Conservation (phyloP, 92 coral and sea anemone genomes). For the Bergia puertoricense region DNA sequence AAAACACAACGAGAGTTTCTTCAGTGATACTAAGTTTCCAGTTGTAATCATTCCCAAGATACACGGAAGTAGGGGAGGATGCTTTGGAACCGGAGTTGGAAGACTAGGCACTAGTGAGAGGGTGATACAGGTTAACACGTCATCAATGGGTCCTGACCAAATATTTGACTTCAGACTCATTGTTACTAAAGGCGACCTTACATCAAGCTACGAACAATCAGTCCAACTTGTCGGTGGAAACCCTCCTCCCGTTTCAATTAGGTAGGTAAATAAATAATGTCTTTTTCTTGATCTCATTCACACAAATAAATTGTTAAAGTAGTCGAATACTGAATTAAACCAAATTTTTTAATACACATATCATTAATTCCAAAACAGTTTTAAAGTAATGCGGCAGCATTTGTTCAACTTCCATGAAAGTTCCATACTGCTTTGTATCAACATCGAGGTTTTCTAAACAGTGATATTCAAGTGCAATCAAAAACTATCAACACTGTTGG, state of each 20-base stretch:
- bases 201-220: not conserved
- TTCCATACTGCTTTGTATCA: too few relatives aligned
- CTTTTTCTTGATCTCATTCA: not conserved
- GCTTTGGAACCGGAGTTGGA: slow-evolving; percentile 4
- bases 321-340: too few relatives aligned
- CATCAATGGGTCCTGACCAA: not conserved
- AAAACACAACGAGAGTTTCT: not conserved
- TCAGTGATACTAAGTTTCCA: not conserved
- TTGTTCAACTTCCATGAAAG: too few relatives aligned
- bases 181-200: not conserved
- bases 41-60: not conserved
- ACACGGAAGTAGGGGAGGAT: not conserved
- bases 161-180: not conserved
- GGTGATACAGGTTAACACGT: not conserved
- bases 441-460: too few relatives aligned
- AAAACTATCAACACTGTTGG: too few relatives aligned
- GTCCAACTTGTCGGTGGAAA: not conserved
- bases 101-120: not conserved
- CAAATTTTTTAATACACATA: too few relatives aligned
- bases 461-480: too few relatives aligned
- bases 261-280: not conserved
- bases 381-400: too few relatives aligned
- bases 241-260: not conserved
- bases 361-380: too few relatives aligned
- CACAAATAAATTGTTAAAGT: too few relatives aligned